A percentile compares a stretch with the other conserved stretches of the same genome.
These are phyloP conservation scores for Poecile atricapillus DNA, from an alignment of 2,113 vertebrate genomes.

Conservation along the genomic window DNA sequence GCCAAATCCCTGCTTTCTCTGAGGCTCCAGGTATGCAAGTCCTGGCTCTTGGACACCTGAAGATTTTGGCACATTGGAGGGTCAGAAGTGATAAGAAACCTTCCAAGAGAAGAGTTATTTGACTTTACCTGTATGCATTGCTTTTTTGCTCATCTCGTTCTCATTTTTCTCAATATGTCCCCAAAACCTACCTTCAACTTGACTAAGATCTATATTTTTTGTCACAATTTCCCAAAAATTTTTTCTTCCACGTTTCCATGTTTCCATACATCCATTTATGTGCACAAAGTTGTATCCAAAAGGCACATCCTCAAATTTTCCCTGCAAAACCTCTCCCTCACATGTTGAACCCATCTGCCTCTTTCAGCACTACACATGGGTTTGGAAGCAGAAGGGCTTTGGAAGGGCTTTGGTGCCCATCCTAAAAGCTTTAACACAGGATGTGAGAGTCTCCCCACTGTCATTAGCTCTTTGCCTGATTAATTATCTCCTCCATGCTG, in stretches of 20 bases:
- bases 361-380: neutral
- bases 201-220: neutral
- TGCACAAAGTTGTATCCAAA: neutral
- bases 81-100: neutral
- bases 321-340: accelerated
- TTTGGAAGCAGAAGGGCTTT: neutral
- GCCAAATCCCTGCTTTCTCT: neutral
- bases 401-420: neutral
- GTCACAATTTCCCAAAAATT: neutral
- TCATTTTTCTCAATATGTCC: neutral
- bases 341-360: neutral
- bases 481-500: neutral
- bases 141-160: neutral
- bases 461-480: slow-evolving; percentile 39
- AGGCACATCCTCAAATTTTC: neutral
- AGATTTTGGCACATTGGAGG: neutral
- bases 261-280: neutral
- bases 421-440: neutral
- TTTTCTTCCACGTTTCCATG: neutral
- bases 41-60: neutral
- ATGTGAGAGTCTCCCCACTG: neutral
- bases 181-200: neutral
- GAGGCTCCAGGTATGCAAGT: neutral
- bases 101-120: neutral
- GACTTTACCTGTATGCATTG: neutral